Conservation (phyloP, 2,113 vertebrate genomes). For the Narcine bancroftii region DNA sequence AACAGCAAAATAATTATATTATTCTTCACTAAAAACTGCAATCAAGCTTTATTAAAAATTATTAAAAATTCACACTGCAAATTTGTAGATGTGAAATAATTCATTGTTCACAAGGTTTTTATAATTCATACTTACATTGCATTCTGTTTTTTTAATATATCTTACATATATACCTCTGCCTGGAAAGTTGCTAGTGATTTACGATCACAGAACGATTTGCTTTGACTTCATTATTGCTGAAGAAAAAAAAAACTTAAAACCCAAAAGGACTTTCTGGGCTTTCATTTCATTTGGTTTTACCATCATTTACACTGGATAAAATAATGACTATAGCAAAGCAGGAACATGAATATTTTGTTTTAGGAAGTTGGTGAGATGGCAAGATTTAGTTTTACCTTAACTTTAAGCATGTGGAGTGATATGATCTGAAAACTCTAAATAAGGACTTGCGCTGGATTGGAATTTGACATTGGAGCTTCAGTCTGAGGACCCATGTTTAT, state of each 20-base stretch:
- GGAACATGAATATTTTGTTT: background rate
- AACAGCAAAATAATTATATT: constrained; percentile 76
- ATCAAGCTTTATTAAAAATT: constrained; percentile 99
- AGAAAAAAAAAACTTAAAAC: background rate
- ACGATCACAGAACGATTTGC: constrained; percentile 49
- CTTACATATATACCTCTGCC: constrained; percentile 58
- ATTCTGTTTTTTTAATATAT: constrained; percentile 77
- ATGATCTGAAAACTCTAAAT: background rate
- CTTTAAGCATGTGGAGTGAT: background rate
- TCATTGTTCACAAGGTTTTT: constrained; percentile 96
- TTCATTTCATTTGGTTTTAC: constrained; percentile 28
- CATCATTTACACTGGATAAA: background rate
- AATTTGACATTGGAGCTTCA: background rate
- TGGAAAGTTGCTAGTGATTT: constrained; percentile 71
- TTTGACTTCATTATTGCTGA: constrained; percentile 33
- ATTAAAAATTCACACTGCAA: constrained; percentile 86
- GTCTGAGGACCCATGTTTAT: background rate
- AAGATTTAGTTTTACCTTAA: background rate
- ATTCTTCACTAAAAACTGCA: constrained; percentile 98
- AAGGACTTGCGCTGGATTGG: background rate
- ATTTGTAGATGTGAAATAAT: constrained; percentile 93
- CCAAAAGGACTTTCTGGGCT: background rate
- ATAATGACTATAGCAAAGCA: background rate
- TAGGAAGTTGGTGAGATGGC: background rate
- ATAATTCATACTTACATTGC: constrained; percentile 99